Evolutionary conservation across 2,797 vertebrate genomes (phyloP).

Genomic region (Liasis olivaceus): DNA sequence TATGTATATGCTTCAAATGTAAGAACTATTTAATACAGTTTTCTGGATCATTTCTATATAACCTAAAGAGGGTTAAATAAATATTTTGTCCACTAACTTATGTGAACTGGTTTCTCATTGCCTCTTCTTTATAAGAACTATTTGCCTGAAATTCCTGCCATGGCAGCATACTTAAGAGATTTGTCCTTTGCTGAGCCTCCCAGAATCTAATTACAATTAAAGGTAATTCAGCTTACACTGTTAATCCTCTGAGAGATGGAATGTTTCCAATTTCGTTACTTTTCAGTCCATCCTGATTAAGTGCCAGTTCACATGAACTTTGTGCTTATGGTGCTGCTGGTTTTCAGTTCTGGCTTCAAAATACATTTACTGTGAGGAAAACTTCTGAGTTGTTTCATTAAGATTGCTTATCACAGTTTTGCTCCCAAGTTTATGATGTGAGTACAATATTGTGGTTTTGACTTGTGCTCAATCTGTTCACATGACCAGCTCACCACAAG

Average conservation of each 20-base stretch:
- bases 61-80: not conserved
- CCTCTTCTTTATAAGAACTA: not conserved
- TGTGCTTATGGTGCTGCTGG: not conserved
- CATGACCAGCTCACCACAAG: not conserved
- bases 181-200: conserved; percentile 10
- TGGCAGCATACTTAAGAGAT: not conserved
- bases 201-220: conserved; percentile 24
- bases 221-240: conserved; percentile 14
- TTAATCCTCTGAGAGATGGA: conserved; percentile 25
- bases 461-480: not conserved
- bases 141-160: conserved; percentile 21
- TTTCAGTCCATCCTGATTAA: conserved; percentile 27
- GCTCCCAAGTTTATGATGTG: not conserved
- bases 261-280: conserved; percentile 11
- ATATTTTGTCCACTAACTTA: conserved; percentile 1
- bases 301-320: conserved; percentile 27
- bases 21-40: not conserved
- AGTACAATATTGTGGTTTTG: not conserved
- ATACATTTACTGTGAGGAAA: conserved; percentile 6
- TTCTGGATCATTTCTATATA: not conserved
- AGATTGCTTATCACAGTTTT: conserved; percentile 11
- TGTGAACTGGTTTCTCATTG: not conserved
- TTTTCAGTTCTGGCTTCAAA: conserved; percentile 10
- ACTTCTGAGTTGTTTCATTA: not conserved
- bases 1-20: not conserved